Conservation (phyloP, 2,888 invertebrate species). For the Uloborus plumipes region DNA sequence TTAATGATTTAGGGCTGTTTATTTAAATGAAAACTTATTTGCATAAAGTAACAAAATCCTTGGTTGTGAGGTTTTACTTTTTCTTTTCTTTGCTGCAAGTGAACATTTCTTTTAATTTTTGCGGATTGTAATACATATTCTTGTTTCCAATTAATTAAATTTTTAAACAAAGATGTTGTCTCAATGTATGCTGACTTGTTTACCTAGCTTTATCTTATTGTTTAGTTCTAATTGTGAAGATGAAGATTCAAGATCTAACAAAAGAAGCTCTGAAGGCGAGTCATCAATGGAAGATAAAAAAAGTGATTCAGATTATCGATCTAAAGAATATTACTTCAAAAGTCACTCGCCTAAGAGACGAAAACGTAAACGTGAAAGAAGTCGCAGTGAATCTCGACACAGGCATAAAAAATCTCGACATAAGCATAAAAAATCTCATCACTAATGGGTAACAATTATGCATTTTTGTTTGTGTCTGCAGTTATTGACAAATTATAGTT, state of each 20-base stretch:
- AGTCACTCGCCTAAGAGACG: constrained; percentile 9
- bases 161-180: too few species aligned
- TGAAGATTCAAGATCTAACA: constrained; percentile 1
- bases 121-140: too few species aligned
- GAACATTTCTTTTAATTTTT: too few species aligned
- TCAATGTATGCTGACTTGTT: too few species aligned
- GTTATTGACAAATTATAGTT: too few species aligned
- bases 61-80: too few species aligned
- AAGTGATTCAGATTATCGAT: neutral
- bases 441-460: neutral
- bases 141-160: too few species aligned
- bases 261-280: neutral
- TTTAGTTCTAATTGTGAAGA: neutral
- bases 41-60: too few species aligned
- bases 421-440: constrained; percentile 31
- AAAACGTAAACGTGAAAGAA: constrained; percentile 38
- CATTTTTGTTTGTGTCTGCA: neutral
- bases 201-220: neutral
- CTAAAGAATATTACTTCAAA: neutral
- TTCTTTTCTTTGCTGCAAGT: too few species aligned
- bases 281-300: neutral
- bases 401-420: constrained; percentile 39
- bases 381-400: constrained; percentile 34
- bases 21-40: neutral
- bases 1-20: neutral